A percentile compares a stretch with the other conserved stretches of the same genome.
Conservation (phyloP, 2,113 vertebrate genomes). For the Chaetura pelagica region DNA sequence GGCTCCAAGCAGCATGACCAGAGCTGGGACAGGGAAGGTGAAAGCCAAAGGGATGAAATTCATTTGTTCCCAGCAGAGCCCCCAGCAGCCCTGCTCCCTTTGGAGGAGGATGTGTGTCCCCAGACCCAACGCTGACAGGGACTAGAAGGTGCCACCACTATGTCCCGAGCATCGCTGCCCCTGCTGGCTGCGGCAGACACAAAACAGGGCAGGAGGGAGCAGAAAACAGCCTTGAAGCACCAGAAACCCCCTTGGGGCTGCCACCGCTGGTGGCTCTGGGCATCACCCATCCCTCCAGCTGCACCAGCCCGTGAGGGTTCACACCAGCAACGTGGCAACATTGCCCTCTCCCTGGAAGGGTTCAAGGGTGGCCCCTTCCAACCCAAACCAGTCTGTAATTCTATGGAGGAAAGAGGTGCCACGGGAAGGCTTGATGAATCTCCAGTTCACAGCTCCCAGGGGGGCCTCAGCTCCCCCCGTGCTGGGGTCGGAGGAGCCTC, state of each 20-base stretch:
- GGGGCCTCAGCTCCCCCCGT: fast-evolving
- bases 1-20: neutral
- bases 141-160: neutral
- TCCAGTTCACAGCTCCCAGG: neutral
- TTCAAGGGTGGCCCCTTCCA: too few relatives aligned
- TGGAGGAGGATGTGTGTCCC: fast-evolving
- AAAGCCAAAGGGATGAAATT: neutral
- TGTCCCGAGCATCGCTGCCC: neutral
- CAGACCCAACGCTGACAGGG: neutral
- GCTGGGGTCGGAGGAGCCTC: fast-evolving
- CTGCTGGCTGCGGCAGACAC: too few relatives aligned
- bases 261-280: fast-evolving
- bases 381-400: too few relatives aligned
- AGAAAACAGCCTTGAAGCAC: neutral
- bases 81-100: neutral
- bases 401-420: fast-evolving
- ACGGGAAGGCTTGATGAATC: neutral
- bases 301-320: neutral
- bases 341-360: too few relatives aligned
- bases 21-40: neutral
- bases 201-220: neutral
- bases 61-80: neutral
- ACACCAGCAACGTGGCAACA: fast-evolving
- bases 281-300: fast-evolving
- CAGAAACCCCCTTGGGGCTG: neutral